Evolutionary conservation across 2,888 invertebrate genomes (phyloP).

Genomic region (Eustalomyia histrio): DNA sequence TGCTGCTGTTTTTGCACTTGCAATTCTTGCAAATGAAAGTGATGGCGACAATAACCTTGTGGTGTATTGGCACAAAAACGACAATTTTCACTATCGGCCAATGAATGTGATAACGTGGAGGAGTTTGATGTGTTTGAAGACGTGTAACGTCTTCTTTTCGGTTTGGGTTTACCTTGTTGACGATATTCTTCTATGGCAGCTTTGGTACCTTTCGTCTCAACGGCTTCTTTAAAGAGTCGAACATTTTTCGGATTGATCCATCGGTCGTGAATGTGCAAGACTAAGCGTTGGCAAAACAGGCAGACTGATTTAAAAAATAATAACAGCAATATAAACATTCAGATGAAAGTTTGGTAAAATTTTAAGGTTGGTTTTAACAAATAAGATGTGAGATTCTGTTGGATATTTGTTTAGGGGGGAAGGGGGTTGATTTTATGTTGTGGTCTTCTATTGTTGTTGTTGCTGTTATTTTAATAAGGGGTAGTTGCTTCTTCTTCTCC

Average conservation of each 20-base stretch:
- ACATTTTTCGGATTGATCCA: conserved; percentile 78
- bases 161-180: conserved; percentile 38
- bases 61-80: conserved; percentile 78
- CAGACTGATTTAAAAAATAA: conserved; percentile 79
- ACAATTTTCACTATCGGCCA: conserved; percentile 69
- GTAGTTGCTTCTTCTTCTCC: conserved; percentile 10
- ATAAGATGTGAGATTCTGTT: conserved; percentile 24
- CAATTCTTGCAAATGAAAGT: conserved; percentile 74
- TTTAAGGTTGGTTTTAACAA: conserved; percentile 16
- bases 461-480: conserved; percentile 16
- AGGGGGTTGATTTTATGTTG: conserved; percentile 22
- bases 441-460: conserved; percentile 42
- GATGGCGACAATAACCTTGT: conserved; percentile 78
- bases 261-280: conserved; percentile 77
- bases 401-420: not conserved
- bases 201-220: conserved; percentile 70
- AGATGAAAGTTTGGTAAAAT: conserved; percentile 62
- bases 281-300: conserved; percentile 78
- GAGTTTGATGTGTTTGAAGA: conserved; percentile 47
- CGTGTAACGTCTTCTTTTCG: conserved; percentile 69
- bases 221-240: conserved; percentile 76
- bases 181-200: conserved; percentile 55
- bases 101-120: conserved; percentile 49
- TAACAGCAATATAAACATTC: conserved; percentile 79
- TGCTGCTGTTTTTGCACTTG: conserved; percentile 70